phyloP scores from a whole-genome alignment of 1,140 invertebrate genomes.

The Palaemon carinicauda region DNA sequence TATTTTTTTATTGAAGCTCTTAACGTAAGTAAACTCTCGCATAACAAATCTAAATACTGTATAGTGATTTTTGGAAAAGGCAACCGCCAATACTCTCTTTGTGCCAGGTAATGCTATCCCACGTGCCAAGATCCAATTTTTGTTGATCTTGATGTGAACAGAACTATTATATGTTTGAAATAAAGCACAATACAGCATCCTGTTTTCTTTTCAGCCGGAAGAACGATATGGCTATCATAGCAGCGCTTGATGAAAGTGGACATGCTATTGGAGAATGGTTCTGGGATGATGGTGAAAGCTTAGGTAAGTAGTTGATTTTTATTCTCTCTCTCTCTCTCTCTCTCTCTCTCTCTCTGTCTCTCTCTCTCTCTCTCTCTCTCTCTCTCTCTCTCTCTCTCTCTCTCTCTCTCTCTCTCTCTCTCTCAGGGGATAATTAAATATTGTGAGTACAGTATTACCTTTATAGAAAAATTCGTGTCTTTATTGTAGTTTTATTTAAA shows the following conservation, averaged over 20 bases:
- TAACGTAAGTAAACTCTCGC: no score
- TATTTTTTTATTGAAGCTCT: no score
- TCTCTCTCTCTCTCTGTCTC: not conserved
- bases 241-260: constrained; percentile 69
- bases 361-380: not conserved
- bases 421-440: no score
- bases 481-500: no score
- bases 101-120: not conserved
- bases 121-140: not conserved
- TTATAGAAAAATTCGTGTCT: no score
- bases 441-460: no score
- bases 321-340: not conserved
- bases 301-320: constrained; percentile 68
- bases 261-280: constrained; percentile 74
- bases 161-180: not conserved
- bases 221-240: constrained; percentile 71
- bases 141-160: not conserved
- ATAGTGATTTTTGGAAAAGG: no score
- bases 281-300: constrained; percentile 81
- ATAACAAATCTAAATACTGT: no score
- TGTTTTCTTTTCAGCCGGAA: constrained; percentile 67
- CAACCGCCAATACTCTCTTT: no score
- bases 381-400: no score
- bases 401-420: no score
- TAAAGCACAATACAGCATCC: not conserved